Conservation (phyloP, 2,888 invertebrate genomes). For the Luperina nickerlii region DNA sequence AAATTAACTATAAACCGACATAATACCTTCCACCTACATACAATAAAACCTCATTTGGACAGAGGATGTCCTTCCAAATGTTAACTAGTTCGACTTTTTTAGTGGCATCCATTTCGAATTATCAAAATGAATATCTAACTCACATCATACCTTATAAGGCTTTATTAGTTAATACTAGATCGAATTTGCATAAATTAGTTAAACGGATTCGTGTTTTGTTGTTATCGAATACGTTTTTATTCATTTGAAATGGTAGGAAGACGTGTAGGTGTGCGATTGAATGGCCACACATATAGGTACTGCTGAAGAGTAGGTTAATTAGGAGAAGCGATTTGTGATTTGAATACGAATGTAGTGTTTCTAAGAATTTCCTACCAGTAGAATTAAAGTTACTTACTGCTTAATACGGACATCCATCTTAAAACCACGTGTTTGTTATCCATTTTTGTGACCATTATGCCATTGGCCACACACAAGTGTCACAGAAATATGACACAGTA, state of each 20-base stretch:
- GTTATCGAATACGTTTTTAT: not conserved
- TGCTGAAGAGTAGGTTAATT: not conserved
- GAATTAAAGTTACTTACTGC: not conserved
- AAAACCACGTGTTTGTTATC: not conserved
- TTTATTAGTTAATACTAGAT: constrained; percentile 7
- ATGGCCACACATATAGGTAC: too few species aligned
- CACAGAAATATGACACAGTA: not conserved
- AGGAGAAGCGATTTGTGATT: too few species aligned
- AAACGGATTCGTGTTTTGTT: not conserved
- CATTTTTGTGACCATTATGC: not conserved
- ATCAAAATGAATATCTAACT: constrained; percentile 21
- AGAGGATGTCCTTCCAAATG: constrained; percentile 13
- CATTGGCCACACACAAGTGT: not conserved
- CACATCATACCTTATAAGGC: not conserved
- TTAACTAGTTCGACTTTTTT: not conserved
- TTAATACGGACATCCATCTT: not conserved
- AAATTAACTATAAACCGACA: not conserved
- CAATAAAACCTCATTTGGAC: not conserved
- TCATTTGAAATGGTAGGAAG: not conserved
- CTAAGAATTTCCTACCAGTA: not conserved
- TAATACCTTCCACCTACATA: not conserved
- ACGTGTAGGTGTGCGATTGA: not conserved
- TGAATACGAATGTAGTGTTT: not conserved
- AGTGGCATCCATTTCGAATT: constrained; percentile 6
- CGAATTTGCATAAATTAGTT: constrained; percentile 35